phyloP scores from a whole-genome alignment of 2,113 vertebrate genomes.

The Tyrannus savana region DNA sequence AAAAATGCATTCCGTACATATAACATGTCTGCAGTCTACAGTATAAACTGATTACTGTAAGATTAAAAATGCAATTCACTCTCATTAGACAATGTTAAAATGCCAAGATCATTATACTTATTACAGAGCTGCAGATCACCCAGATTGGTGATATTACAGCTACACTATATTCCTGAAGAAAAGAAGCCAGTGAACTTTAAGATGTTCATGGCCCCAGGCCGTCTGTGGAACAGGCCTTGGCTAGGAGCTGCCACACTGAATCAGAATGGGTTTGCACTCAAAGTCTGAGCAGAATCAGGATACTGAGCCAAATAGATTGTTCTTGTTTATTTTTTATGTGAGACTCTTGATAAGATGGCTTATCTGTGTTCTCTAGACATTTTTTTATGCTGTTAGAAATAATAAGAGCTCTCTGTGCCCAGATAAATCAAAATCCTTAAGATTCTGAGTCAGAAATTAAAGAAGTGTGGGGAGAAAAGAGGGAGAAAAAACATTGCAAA shows the following conservation, averaged over 20 bases:
- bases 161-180: background rate
- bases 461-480: background rate
- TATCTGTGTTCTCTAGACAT: background rate
- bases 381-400: background rate
- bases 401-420: background rate
- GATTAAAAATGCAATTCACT: background rate
- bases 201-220: background rate
- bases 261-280: background rate
- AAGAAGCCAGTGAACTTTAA: background rate
- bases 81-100: background rate
- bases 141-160: background rate
- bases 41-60: background rate
- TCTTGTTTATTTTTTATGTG: background rate
- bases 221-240: background rate
- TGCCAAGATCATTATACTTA: background rate
- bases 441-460: background rate
- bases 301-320: background rate
- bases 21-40: background rate
- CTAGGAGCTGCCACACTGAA: background rate
- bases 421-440: constrained; percentile 32
- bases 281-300: background rate
- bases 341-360: background rate
- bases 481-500: background rate
- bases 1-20: background rate
- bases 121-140: background rate